Conservation (phyloP, 2,113 vertebrate genomes). For the Odobenus rosmarus region DNA sequence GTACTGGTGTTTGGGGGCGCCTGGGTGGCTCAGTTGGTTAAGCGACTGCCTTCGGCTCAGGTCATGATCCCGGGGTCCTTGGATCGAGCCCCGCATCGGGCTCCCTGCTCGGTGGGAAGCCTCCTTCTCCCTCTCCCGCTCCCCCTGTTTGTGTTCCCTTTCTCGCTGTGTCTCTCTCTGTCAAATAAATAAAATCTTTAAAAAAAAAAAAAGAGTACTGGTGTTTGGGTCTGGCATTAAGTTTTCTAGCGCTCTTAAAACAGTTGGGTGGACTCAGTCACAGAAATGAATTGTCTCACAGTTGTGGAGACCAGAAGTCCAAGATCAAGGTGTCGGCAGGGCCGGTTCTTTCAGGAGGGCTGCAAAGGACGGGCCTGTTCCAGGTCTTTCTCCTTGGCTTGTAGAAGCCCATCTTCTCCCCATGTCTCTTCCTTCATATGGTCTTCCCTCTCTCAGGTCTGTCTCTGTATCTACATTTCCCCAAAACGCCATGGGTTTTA, state of each 20-base stretch:
- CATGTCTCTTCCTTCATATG: background rate
- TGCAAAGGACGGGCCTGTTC: too few species aligned
- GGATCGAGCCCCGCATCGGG: too few species aligned
- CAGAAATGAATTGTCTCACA: background rate
- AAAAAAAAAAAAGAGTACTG: background rate
- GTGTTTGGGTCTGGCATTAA: background rate
- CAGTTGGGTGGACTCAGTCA: rapidly evolving
- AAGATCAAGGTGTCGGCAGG: background rate
- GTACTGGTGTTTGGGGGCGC: background rate
- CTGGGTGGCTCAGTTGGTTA: too few species aligned
- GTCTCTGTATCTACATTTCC: background rate
- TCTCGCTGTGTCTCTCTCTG: too few species aligned
- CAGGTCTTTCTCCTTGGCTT: background rate
- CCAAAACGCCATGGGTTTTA: background rate
- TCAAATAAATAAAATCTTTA: too few species aligned
- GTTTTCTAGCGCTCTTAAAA: background rate
- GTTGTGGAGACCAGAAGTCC: background rate
- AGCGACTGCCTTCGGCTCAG: too few species aligned
- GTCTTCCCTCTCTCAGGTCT: background rate
- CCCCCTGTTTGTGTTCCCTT: too few species aligned
- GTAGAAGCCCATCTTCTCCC: rapidly evolving
- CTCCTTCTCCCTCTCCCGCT: too few species aligned
- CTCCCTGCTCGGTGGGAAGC: too few species aligned
- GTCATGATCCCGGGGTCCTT: too few species aligned
- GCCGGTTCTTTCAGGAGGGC: background rate